Percentiles rank a stretch among this genome's conserved stretches.
Evolutionary conservation across 2,888 invertebrate species (phyloP).

Genomic region (Troilus luridus): DNA sequence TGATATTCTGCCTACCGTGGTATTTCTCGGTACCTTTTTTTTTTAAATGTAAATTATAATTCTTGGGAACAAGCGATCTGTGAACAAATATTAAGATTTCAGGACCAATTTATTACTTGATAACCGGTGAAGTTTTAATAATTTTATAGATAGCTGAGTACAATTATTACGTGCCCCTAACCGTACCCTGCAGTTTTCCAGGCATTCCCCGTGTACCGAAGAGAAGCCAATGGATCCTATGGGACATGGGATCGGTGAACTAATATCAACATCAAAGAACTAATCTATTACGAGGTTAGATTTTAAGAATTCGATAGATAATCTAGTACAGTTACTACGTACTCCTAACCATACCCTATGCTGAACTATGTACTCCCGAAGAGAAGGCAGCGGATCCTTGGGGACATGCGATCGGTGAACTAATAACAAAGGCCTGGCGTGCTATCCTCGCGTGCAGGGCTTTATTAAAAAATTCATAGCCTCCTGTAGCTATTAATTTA

Average conservation of each 20-base stretch:
- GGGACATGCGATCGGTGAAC: background rate
- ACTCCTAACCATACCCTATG: background rate
- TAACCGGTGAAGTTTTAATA: too few species aligned
- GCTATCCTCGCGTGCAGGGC: conserved; percentile 37
- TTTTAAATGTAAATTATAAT: background rate
- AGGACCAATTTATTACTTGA: too few species aligned
- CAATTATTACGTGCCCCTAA: too few species aligned
- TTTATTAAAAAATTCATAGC: conserved; percentile 48
- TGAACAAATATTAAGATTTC: background rate
- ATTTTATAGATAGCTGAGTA: too few species aligned
- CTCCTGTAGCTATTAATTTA: conserved; percentile 42
- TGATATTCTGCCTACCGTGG: too few species aligned
- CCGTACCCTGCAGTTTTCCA: background rate
- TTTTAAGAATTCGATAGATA: too few species aligned
- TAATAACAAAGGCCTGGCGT: conserved; percentile 37
- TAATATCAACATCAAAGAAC: background rate
- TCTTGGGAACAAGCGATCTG: background rate
- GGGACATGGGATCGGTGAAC: background rate
- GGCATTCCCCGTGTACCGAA: background rate
- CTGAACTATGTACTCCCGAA: background rate
- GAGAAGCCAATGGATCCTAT: background rate
- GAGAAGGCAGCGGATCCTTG: background rate
- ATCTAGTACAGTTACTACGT: too few species aligned
- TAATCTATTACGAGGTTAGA: too few species aligned
- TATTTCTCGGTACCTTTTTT: too few species aligned